A percentile compares a stretch with the other conserved stretches of the same genome.
phyloP scores from a whole-genome alignment of 2,888 invertebrate species.

The Dolomedes plantarius region DNA sequence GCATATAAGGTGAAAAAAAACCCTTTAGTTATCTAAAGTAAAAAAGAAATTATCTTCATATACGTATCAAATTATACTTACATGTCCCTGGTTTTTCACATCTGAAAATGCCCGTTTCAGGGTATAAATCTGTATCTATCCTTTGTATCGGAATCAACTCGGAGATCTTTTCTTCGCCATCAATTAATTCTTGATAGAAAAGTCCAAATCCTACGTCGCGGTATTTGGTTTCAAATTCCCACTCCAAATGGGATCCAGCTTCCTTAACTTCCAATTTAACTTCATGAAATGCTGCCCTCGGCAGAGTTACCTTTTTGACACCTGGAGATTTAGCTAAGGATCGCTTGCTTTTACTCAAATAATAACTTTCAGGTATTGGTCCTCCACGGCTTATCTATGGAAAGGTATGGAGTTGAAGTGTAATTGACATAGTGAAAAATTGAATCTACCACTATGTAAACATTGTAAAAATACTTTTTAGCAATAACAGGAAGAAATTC shows the following conservation, averaged over 20 bases:
- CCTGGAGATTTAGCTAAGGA: neutral
- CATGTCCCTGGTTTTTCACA: conserved; percentile 47
- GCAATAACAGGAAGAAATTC: no score
- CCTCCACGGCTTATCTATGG: conserved; percentile 22
- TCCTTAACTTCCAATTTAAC: conserved; percentile 18
- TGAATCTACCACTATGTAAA: no score
- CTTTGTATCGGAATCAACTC: conserved; percentile 35
- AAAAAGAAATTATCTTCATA: no score
- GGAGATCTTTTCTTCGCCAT: conserved; percentile 19
- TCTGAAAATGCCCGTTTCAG: conserved; percentile 44
- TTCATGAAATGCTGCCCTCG: conserved; percentile 30
- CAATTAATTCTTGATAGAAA: conserved; percentile 14
- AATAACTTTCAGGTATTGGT: conserved; percentile 31
- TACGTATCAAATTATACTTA: no score
- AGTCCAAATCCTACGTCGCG: conserved; percentile 52
- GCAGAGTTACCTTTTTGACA: conserved; percentile 10
- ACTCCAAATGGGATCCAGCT: conserved; percentile 33
- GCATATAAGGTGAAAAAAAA: no score
- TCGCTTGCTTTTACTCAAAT: conserved; percentile 26
- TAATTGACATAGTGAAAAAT: no score
- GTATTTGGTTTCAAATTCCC: conserved; percentile 49
- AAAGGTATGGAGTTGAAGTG: no score
- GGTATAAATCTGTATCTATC: conserved; percentile 21
- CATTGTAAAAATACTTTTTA: no score
- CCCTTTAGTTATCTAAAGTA: no score